Conservation (phyloP, 2,797 vertebrate genomes). For the Antrozous pallidus region DNA sequence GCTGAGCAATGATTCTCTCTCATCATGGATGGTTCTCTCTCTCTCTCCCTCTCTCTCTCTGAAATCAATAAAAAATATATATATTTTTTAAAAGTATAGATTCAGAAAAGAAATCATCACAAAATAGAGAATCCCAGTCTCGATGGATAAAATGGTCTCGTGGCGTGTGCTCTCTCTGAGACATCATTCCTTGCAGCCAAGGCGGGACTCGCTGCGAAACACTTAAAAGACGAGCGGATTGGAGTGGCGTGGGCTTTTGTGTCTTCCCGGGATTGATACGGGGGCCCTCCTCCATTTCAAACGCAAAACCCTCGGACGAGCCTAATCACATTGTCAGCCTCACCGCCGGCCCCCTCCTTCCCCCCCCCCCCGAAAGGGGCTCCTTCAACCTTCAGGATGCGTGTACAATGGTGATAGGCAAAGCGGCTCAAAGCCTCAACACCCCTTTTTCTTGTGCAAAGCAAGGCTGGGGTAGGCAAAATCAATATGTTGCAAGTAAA, state of each 20-base stretch:
- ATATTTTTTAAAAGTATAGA: not conserved
- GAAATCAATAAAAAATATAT: no score
- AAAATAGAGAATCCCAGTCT: not conserved
- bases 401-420: conserved; percentile 84
- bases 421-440: conserved; percentile 85
- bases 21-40: no score
- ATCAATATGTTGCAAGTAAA: conserved; percentile 88
- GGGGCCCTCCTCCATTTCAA: conserved; percentile 76
- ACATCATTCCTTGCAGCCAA: conserved; percentile 45
- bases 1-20: no score
- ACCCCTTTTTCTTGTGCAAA: conserved; percentile 85
- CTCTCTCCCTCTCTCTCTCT: no score
- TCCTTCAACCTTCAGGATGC: conserved; percentile 85
- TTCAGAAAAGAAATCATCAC: not conserved
- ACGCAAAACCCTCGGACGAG: conserved; percentile 81
- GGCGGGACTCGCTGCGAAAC: conserved; percentile 51
- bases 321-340: conserved; percentile 84
- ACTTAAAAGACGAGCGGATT: conserved; percentile 62
- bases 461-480: conserved; percentile 85
- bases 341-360: conserved; percentile 80
- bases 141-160: not conserved
- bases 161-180: not conserved
- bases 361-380: conserved; percentile 82
- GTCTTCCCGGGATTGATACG: conserved; percentile 68
- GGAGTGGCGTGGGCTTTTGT: conserved; percentile 39